phyloP scores from a whole-genome alignment of 1,140 invertebrate genomes.

The Diabrotica virgifera region DNA sequence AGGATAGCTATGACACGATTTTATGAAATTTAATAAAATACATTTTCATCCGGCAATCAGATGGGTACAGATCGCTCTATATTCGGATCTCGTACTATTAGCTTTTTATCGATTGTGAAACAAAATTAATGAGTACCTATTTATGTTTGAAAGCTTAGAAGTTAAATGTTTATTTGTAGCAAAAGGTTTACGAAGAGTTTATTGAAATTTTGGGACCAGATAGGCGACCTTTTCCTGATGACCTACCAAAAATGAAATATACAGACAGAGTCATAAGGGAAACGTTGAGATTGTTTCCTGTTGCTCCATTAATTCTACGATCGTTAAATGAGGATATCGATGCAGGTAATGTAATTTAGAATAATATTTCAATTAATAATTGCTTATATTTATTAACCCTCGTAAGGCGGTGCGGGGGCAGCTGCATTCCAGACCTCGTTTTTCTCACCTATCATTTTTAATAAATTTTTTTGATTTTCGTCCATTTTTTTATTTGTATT shows the following conservation, averaged over 20 bases:
- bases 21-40: too few relatives aligned
- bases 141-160: not conserved
- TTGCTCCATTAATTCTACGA: constrained; percentile 56
- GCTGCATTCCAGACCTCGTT: too few relatives aligned
- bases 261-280: constrained; percentile 72
- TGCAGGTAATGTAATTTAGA: constrained; percentile 9
- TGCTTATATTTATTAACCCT: too few relatives aligned
- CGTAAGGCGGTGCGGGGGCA: too few relatives aligned
- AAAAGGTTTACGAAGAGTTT: constrained; percentile 33
- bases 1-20: too few relatives aligned
- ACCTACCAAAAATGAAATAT: constrained; percentile 63
- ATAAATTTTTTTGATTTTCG: too few relatives aligned
- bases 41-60: too few relatives aligned
- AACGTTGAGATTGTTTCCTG: constrained; percentile 63
- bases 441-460: too few relatives aligned
- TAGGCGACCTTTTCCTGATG: constrained; percentile 47
- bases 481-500: too few relatives aligned
- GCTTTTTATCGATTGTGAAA: not conserved
- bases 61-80: too few relatives aligned
- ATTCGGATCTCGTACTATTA: too few relatives aligned
- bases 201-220: constrained; percentile 31
- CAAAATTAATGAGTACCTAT: not conserved
- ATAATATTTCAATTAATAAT: too few relatives aligned
- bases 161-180: constrained; percentile 6
- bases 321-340: constrained; percentile 46